Evolutionary conservation across 1,140 invertebrate genomes (phyloP).

Genomic region (Drosophila orosa): DNA sequence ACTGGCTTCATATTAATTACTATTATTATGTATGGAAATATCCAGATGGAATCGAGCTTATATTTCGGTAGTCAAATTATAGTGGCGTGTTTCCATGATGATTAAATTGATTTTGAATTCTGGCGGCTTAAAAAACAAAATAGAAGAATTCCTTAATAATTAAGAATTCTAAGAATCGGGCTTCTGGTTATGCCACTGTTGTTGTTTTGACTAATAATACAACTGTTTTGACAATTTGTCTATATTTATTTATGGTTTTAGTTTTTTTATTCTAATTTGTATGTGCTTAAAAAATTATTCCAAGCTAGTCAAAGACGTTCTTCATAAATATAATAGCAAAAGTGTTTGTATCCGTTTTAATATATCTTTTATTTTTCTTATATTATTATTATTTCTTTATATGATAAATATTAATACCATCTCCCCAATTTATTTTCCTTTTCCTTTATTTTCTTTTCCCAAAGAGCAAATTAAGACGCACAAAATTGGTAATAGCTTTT

Average conservation of each 20-base stretch:
- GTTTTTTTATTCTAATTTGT: background rate
- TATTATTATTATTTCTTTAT: background rate
- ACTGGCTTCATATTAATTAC: constrained; percentile 47
- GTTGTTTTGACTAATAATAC: background rate
- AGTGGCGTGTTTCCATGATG: constrained; percentile 29
- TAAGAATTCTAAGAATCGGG: constrained; percentile 17
- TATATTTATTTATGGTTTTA: background rate
- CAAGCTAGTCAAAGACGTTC: background rate
- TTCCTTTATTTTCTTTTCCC: background rate
- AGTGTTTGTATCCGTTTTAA: background rate
- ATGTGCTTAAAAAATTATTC: background rate
- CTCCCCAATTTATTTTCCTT: background rate
- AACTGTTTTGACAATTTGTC: background rate
- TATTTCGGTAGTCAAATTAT: constrained; percentile 46
- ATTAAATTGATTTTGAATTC: constrained; percentile 39
- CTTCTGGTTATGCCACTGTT: constrained; percentile 2
- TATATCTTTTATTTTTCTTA: background rate
- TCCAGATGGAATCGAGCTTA: constrained; percentile 15
- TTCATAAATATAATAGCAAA: background rate
- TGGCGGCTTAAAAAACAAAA: background rate
- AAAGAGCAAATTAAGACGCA: background rate
- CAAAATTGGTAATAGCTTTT: constrained; percentile 19
- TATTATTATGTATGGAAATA: constrained; percentile 54
- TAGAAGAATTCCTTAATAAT: background rate
- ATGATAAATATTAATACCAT: background rate